Base-by-base conservation (phyloP, 2,113 vertebrate species). In the Probosciger aterrimus region DNA sequence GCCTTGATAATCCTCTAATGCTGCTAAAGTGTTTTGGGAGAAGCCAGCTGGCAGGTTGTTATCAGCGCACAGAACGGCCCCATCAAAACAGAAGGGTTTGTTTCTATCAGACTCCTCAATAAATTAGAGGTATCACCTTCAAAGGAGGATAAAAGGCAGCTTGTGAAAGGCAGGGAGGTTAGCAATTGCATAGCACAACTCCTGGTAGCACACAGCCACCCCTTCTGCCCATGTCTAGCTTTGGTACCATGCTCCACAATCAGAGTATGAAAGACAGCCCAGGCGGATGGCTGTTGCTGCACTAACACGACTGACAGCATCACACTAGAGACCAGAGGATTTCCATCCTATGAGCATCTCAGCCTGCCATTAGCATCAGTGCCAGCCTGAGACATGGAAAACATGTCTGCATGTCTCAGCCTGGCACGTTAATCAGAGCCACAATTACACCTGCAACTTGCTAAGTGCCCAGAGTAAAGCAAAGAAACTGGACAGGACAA, bases 1-100 rank as follows among this genome's bases (percentile, higher is more conserved):
- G 59, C 23, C 39, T 53, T 20, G 76, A 76, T 78, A 82, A 94
- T 80, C 77, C 60, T n/a, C 52, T 89, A 89, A 92, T 64, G 49
- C 82, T 79, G 65, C 53, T 82, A 41, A 75, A 93, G 85, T 2
- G 5, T 25, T 80, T 57, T 30, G 68, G 53, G 49, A 75, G 68
- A 79, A 92, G 77, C n/a, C 70, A 87, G 53, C 55, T 75, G 79
- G 89, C 44, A 79, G 65, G n/a, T 28, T 16, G 0, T 44, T 44
- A 30, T 11, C 46, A 6, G 35, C 0, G 1, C 43, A 33, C 7
- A 3, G 25, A 87, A 55, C 0, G 5, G 77, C 24, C 67, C 65
- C 44, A 43, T 9, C 59, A 22, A 59, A 82, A 62, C 33, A 44
- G 49, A 83, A 75, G 22, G 1, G 3, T 78, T 82, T 78, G 64